Base-by-base conservation (phyloP, 1,140 invertebrate genomes). In the Ips typographus region DNA sequence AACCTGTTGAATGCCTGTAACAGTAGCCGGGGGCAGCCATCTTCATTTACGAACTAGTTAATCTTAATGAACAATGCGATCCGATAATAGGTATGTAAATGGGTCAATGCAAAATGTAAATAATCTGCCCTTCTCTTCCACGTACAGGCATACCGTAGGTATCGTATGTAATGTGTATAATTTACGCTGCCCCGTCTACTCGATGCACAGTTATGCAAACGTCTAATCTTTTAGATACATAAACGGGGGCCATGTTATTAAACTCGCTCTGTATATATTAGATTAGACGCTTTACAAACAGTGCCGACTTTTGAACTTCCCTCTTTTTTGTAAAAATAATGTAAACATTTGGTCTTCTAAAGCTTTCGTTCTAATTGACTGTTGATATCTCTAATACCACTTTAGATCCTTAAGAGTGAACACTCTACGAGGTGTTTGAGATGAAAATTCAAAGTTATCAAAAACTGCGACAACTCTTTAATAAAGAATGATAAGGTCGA, bases 181-280 rank as follows among this genome's bases (percentile, higher is more conserved):
- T 61, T 61, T 61, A 5, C 3, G 44, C 44, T 49, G 44, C 22
- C 44, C 7, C 7, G 44, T 3, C 3, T 8, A 49, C 44, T 49
- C 22, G 39, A 22, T 7, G 22, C 42, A 61, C 59, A 61, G 59
- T 61, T 61, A 61, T 61, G 22, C 37, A 43, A 61, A 61, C n/a
- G 7, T 61, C 40, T 61, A 61, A 61, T 61, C 59, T 61, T 61
- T 61, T 61, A 47, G 42, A 47, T 61, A 61, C 59, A 61, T 43
- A 61, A 61, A 61, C 59, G 41, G 1, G 36, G 22, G n/a, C 42
- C 40, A 44, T 61, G 4, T 61, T 44, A 61, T 61, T 61, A 61
- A 37, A 43, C 36, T 47, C 59, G 38, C 53, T 37, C 53, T 22
- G 53, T 56, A 56, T 41, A 22, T 40, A 58, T 58, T 58, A 58